Evolutionary conservation across 2,888 invertebrate species (phyloP).

Genomic region (Odontomyia ornata): DNA sequence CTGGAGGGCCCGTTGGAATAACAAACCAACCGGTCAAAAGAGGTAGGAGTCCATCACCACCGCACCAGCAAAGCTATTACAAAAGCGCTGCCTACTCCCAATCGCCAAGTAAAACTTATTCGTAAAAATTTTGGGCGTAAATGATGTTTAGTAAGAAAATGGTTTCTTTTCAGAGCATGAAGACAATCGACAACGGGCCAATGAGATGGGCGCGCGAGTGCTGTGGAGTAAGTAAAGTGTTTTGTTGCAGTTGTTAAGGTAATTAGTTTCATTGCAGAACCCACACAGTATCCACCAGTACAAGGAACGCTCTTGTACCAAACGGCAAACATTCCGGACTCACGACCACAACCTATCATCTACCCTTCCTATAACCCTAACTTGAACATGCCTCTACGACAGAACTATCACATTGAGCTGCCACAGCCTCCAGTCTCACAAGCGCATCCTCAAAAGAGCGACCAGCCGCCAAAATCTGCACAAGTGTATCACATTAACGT

Average conservation of each 20-base stretch:
- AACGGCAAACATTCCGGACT: conserved; percentile 63
- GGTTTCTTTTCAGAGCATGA: conserved; percentile 72
- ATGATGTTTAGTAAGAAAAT: not conserved
- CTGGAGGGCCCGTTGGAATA: conserved; percentile 52
- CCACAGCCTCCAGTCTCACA: conserved; percentile 55
- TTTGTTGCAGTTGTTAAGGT: not conserved
- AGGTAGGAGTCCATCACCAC: conserved; percentile 70
- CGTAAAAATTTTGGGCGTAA: not conserved
- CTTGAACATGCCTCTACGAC: conserved; percentile 60
- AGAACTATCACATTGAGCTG: conserved; percentile 61
- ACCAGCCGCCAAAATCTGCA: conserved; percentile 57
- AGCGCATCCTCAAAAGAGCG: conserved; percentile 53
- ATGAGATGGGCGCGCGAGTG: conserved; percentile 81
- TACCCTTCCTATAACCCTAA: conserved; percentile 58
- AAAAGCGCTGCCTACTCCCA: conserved; percentile 60
- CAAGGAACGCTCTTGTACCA: conserved; percentile 66
- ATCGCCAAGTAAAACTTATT: conserved; percentile 58
- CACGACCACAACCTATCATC: conserved; percentile 57
- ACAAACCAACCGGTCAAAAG: conserved; percentile 65
- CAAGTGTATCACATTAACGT: conserved; percentile 63
- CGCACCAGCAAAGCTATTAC: conserved; percentile 58
- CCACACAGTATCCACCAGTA: conserved; percentile 66
- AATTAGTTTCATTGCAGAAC: conserved; percentile 60
- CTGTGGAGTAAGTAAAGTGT: conserved; percentile 81
- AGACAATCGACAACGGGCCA: conserved; percentile 78